Percentiles rank a stretch among this genome's conserved stretches.
phyloP scores from a whole-genome alignment of 2,113 vertebrate species.

The Mus spicilegus region DNA sequence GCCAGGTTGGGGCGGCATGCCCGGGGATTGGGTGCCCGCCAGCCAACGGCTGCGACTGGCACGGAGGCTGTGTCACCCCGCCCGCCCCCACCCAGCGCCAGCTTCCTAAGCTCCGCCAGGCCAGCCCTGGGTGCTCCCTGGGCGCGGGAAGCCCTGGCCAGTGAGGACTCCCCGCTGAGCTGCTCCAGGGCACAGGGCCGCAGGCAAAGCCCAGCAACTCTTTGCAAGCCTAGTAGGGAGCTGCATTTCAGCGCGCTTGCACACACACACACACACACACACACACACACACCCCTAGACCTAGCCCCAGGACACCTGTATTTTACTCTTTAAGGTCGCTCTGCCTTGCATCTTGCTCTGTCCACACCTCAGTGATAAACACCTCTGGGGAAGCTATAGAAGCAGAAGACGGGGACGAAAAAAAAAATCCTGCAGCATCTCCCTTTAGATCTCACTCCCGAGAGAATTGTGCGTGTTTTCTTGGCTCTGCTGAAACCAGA shows the following conservation, averaged over 20 bases:
- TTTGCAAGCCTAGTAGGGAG: neutral
- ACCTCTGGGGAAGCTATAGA: constrained; percentile 19
- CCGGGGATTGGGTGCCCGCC: constrained; percentile 84
- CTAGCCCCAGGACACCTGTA: neutral
- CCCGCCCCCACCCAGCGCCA: constrained; percentile 84
- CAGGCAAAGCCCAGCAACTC: neutral
- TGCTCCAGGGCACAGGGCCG: constrained; percentile 32
- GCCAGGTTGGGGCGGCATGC: constrained; percentile 89
- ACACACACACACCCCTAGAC: neutral
- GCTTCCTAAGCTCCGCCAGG: constrained; percentile 84
- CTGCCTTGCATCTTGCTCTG: neutral
- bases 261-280: neutral
- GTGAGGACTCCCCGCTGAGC: constrained; percentile 71
- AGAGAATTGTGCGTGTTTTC: constrained; percentile 63
- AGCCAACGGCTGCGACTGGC: constrained; percentile 86
- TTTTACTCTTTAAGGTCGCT: constrained; percentile 35
- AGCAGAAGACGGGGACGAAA: accelerated
- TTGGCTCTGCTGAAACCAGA: constrained; percentile 52
- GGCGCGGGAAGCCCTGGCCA: constrained; percentile 70
- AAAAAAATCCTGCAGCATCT: neutral
- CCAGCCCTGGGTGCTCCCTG: constrained; percentile 72
- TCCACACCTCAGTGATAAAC: neutral
- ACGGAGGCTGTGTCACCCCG: constrained; percentile 85
- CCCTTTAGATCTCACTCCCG: constrained; percentile 55
- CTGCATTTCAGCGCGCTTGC: neutral